Conservation (phyloP, 2,888 invertebrate species). For the Invenusta paracnida region DNA sequence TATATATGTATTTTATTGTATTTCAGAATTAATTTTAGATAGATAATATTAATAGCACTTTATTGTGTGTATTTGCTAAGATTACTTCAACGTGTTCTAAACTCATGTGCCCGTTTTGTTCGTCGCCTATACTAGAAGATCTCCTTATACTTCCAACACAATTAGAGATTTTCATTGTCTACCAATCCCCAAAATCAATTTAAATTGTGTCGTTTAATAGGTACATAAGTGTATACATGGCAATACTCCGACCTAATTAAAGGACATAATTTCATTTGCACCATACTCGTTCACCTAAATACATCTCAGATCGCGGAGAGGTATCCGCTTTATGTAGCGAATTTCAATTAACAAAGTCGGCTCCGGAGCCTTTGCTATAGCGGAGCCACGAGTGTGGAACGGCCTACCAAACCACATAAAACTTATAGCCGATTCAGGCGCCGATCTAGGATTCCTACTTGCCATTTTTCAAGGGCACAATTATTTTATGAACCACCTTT, state of each 20-base stretch:
- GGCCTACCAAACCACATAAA: background rate
- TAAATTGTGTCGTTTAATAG: background rate
- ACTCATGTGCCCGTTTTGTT: background rate
- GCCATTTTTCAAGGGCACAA: too few relatives aligned
- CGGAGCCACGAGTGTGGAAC: background rate
- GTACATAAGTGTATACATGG: too few relatives aligned
- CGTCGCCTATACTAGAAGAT: background rate
- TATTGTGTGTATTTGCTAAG: too few relatives aligned
- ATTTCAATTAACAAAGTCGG: background rate
- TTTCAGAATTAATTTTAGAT: too few relatives aligned
- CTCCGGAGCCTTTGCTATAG: too few relatives aligned
- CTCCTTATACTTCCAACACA: background rate
- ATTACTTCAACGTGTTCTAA: background rate
- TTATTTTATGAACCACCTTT: too few relatives aligned
- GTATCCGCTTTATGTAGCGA: background rate
- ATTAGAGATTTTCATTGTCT: background rate
- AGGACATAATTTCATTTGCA: background rate
- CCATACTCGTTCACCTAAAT: background rate
- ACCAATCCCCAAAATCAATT: background rate
- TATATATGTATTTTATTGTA: too few relatives aligned
- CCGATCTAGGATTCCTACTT: too few relatives aligned
- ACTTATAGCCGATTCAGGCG: background rate
- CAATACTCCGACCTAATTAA: background rate
- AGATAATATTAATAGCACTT: too few relatives aligned
- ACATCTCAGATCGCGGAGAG: background rate